Percentiles rank a stretch among this genome's conserved stretches.
Conservation (phyloP, 2,888 invertebrate genomes). For the Cheilosia impressa region DNA sequence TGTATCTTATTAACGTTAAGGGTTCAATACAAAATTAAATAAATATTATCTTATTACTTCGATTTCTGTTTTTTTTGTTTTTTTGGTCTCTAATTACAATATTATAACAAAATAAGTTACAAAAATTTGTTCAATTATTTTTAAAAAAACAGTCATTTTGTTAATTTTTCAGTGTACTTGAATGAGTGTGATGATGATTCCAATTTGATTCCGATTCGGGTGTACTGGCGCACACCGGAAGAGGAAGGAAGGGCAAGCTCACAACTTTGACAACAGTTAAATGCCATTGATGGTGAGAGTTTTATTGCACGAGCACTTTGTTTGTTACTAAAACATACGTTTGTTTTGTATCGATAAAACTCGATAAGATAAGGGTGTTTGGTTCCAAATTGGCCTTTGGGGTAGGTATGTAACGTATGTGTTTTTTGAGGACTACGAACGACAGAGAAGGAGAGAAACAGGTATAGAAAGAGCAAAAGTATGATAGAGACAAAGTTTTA, state of each 20-base stretch:
- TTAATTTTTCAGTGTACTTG: conserved; percentile 71
- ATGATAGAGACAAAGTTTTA: conserved; percentile 43
- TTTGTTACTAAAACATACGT: conserved; percentile 54
- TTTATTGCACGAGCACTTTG: conserved; percentile 73
- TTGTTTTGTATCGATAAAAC: conserved; percentile 71
- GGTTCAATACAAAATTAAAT: conserved; percentile 77
- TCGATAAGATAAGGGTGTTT: conserved; percentile 64
- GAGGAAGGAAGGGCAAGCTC: conserved; percentile 56
- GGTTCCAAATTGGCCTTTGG: conserved; percentile 30
- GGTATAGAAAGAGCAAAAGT: conserved; percentile 8
- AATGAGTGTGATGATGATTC: conserved; percentile 64
- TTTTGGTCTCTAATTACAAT: conserved; percentile 77
- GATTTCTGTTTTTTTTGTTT: conserved; percentile 59
- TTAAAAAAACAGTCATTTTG: conserved; percentile 72
- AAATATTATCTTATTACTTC: conserved; percentile 75
- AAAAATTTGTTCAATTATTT: conserved; percentile 74
- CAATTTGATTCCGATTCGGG: conserved; percentile 50
- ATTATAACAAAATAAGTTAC: conserved; percentile 76
- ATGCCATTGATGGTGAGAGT: conserved; percentile 53
- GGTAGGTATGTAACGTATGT: not conserved
- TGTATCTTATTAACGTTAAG: conserved; percentile 70
- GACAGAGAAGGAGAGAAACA: conserved; percentile 17
- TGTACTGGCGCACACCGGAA: conserved; percentile 33
- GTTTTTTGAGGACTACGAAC: conserved; percentile 25
- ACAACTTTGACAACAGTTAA: conserved; percentile 48